Evolutionary conservation across 1,140 invertebrate species (phyloP).

Genomic region (Dinothrombium tinctorium): DNA sequence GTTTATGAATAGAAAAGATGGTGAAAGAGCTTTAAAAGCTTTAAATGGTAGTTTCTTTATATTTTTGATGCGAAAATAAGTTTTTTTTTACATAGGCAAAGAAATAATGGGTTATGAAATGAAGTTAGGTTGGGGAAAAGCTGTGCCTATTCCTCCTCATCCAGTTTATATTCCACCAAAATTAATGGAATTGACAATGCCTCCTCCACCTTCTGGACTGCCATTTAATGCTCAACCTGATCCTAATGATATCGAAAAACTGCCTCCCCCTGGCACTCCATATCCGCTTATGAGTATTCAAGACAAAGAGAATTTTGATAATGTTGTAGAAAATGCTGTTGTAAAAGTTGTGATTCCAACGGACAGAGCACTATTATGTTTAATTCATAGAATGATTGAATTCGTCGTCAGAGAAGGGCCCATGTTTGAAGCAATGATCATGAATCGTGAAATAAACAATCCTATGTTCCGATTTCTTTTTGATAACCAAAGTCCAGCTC

Average conservation of each 20-base stretch:
- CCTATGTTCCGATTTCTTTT: conserved; percentile 91
- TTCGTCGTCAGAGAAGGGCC: conserved; percentile 96
- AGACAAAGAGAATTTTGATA: conserved; percentile 42
- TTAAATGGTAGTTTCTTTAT: conserved; percentile 42
- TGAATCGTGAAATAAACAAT: conserved; percentile 93
- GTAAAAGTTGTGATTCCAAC: conserved; percentile 97
- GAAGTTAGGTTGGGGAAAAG: conserved; percentile 64
- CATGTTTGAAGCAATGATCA: conserved; percentile 98
- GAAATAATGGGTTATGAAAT: conserved; percentile 69
- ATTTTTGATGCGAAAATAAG: not conserved
- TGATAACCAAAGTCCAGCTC: conserved; percentile 89
- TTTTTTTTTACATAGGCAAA: conserved; percentile 32
- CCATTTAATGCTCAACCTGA: conserved; percentile 90
- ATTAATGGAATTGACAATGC: conserved; percentile 62
- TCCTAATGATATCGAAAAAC: conserved; percentile 21
- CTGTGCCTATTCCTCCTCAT: conserved; percentile 58
- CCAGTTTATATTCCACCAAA: conserved; percentile 94
- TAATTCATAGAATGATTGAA: conserved; percentile 97
- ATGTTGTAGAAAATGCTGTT: conserved; percentile 60
- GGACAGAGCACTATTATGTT: conserved; percentile 66
- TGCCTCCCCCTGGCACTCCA: conserved; percentile 21
- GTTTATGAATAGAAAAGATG: conserved; percentile 92
- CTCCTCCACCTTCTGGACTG: conserved; percentile 78
- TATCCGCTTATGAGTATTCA: conserved; percentile 16
- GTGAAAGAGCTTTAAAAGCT: conserved; percentile 66